Base-by-base conservation (phyloP, 2,797 vertebrate genomes). In the Enteromius treurensis region DNA sequence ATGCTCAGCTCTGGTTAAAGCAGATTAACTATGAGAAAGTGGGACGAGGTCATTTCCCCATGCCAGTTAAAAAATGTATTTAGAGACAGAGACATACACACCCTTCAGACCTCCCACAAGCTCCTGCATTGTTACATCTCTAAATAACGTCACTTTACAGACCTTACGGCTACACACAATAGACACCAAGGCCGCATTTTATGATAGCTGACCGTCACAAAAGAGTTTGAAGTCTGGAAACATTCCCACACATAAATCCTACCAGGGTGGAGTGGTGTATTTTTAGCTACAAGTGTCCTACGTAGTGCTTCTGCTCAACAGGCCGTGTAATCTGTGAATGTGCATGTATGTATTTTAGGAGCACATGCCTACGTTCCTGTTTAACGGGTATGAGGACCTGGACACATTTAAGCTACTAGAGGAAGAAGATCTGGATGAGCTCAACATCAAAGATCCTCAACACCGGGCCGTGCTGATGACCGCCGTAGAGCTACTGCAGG, bases 351-450 rank as follows among this genome's bases (percentile, higher is more conserved):
- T 84, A 26, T 84, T 69, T 0, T 88, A 99, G 98, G 98, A 99
- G 86, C 97, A 99, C 91, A 99, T 99, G 97, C 98, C 98, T 62
- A 99, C 98, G 3, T 99, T 99, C 91, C 90, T 99, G 47, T 98
- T 99, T 90, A 99, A 99, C 37, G 98, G 98, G 17, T 99, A 99
- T 73, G 98, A 99, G 92, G 98, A 99, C 89, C 88, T 99, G 91
- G 98, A 99, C 91, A 99, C 98, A 0, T 99, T 99, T 89, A 99
- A 98, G 90, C 91, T 99, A 87, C 93, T 99, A 88, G 98, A 99
- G 85, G 98, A 99, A 89, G 97, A 99, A 91, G 98, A 99, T 90
- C 91, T 99, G 91, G 97, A 99, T 26, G 98, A 99, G 92, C 92
- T 99, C 86, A 98, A 99, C 82, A 99, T 99, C 89, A 93, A 88